Percentiles rank a stretch among this genome's conserved stretches.
Conservation (phyloP, 2,888 invertebrate genomes). For the Antheraea yamamai region DNA sequence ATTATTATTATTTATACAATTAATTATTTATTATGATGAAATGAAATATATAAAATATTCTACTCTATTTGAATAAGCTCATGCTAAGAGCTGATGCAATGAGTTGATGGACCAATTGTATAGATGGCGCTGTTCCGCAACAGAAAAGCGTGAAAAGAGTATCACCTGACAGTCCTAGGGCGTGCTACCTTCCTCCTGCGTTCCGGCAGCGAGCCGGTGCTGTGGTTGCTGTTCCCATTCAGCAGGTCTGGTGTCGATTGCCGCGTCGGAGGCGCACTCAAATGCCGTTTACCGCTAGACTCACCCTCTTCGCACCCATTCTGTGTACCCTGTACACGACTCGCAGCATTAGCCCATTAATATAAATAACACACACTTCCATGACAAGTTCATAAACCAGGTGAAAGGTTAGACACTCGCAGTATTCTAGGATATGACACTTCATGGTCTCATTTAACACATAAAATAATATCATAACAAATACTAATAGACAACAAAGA, state of each 20-base stretch:
- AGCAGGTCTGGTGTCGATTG: slow-evolving; percentile 74
- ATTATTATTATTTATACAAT: not conserved
- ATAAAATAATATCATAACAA: too few species aligned
- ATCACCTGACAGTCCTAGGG: slow-evolving; percentile 61
- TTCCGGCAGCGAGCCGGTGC: slow-evolving; percentile 73
- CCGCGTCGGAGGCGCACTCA: slow-evolving; percentile 75
- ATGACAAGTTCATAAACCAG: not conserved
- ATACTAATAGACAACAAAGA: too few species aligned
- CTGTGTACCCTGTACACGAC: slow-evolving; percentile 46
- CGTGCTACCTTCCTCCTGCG: slow-evolving; percentile 69
- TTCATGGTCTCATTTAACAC: too few species aligned
- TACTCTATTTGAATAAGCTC: not conserved
- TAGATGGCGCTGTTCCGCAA: not conserved
- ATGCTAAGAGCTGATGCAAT: not conserved
- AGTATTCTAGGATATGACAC: too few species aligned
- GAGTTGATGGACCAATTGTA: not conserved
- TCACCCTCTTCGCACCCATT: slow-evolving; percentile 70
- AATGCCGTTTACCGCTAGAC: slow-evolving; percentile 62
- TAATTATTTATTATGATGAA: not conserved
- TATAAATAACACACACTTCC: not conserved
- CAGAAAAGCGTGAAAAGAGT: slow-evolving; percentile 26
- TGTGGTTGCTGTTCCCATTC: slow-evolving; percentile 78
- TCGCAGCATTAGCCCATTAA: slow-evolving; percentile 6
- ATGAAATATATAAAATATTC: too few species aligned
- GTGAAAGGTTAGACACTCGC: too few species aligned